Base-by-base conservation (phyloP, 2,113 vertebrate genomes). In the Ptychochromis oligacanthus region DNA sequence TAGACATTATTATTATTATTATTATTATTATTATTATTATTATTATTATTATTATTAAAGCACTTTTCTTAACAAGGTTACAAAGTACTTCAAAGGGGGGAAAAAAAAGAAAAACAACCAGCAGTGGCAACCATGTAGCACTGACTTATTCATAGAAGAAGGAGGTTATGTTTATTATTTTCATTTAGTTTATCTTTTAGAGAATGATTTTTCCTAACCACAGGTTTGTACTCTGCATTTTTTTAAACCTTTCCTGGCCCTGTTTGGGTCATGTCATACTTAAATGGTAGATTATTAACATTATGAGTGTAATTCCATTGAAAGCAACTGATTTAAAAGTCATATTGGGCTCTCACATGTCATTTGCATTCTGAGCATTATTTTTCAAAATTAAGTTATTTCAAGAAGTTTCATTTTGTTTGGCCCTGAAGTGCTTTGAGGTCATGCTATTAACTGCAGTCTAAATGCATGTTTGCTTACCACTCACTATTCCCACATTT, bases 381-480 rank as follows among this genome's bases (percentile, higher is more conserved):
- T 74, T 49, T 54, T 74, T 18, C 24, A 81, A 86, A 81, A 57
- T 43, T 0, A 5, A 56, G 17, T 77, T 22, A 24, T 81, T 36
- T 34, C 9, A 9, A 5, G 24, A 83, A 74, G 15, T 84, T 74
- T 86, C 18, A 70, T 90, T 59, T 67, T 17, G n/a, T 83, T 79
- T 86, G 57, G 31, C 34, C 38, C 52, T 65, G 52, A 77, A 86
- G 49, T 72, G 54, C 87, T 88, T 80, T 81, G 31, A 79, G 52
- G 34, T 81, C 67, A 49, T 79, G 31, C 43, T 67, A 77, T 79
- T 82, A 43, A 90, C 79, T 84, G 65, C 67, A 54, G 10, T 90
- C 80, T 82, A 82, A 92, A 85, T 88, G 92, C 92, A 93, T 93
- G 92, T 90, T 88, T 88, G 78, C 89, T 88, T 91, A 38, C n/a